Conservation (phyloP, 1,140 invertebrate genomes). For the Procambarus virginalis region DNA sequence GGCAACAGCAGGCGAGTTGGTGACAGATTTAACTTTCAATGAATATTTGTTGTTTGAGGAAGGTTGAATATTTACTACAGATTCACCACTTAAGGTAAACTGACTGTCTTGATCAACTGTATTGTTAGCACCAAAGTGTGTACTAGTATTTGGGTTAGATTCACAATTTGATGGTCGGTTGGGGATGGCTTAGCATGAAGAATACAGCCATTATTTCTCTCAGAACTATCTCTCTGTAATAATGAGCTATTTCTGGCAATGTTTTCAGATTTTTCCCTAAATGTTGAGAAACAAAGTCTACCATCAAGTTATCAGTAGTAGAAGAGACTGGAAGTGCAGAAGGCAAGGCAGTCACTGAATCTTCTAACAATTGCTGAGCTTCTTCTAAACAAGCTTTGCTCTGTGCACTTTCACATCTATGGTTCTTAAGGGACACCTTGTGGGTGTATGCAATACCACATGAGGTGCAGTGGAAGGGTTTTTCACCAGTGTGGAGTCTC, state of each 20-base stretch:
- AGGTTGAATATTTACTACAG: neutral
- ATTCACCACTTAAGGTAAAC: neutral
- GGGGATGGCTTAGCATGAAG: neutral
- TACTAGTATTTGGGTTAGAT: neutral
- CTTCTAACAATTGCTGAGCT: neutral
- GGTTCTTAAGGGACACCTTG: slow-evolving; percentile 45
- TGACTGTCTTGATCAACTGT: neutral
- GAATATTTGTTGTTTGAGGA: neutral
- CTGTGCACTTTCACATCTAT: slow-evolving; percentile 1
- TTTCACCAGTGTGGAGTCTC: slow-evolving; percentile 53
- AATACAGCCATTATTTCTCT: neutral
- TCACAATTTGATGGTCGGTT: neutral
- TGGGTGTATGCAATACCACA: slow-evolving; percentile 37
- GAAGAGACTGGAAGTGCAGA: neutral
- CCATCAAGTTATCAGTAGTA: too few relatives aligned
- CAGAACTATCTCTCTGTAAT: too few relatives aligned
- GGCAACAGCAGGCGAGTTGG: neutral
- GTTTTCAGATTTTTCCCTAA: too few relatives aligned
- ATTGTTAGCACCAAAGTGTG: neutral
- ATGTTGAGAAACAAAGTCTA: neutral
- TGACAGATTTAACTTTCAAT: neutral
- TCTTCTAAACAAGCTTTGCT: neutral
- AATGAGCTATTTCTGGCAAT: too few relatives aligned
- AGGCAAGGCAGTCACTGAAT: neutral
- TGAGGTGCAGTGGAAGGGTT: slow-evolving; percentile 25